Evolutionary conservation across 2,888 invertebrate species (phyloP), one percentile per base, ranked within the genome.

Genomic region (Podotricha telesiphe): DNA sequence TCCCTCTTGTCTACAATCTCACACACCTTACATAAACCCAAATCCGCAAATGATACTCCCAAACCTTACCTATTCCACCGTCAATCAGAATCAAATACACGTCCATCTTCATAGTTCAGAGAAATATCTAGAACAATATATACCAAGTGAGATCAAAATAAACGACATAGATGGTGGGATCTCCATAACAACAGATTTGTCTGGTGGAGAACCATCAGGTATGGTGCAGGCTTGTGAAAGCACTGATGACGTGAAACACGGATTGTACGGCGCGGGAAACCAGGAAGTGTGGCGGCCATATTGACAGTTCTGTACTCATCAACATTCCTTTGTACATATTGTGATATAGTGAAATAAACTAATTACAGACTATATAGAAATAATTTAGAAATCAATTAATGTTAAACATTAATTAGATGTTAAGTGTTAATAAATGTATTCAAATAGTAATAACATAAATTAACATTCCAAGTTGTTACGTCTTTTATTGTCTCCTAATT

Each of bases 31-130:
- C 85, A 93, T 94, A 69, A 94, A 94, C 76, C 94, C 95, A 0
- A 91, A 91, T 65, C 94, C 95, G 2, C 94, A 95, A 68, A 95
- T 97, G 95, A 95, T 97, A 20, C 94, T 97, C 0, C 97, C 97
- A 0, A 96, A 96, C 79, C 90, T 97, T 0, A 67, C 67, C 0
- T 96, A 96, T 85, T 96, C 97, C 51, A 97, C 97, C 28, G 96
- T 97, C 65, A 97, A 97, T 83, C 97, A 97, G 86, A 97, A 97
- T 85, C 96, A 97, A 92, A 97, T 97, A 72, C 97, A 97, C 82
- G 94, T 97, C 22, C 97, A 97, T 79, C 86, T 96, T 37, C 97
- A 97, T 85, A 95, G 95, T 62, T 90, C 93, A 7, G 95, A 95
- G 65, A 95, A 95, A 82, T 86, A 95, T 75, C 77, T 95, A 75